Percentiles rank a stretch among this genome's conserved stretches.
Evolutionary conservation across 2,113 vertebrate genomes (phyloP).

Genomic region (Pluvianellus socialis): DNA sequence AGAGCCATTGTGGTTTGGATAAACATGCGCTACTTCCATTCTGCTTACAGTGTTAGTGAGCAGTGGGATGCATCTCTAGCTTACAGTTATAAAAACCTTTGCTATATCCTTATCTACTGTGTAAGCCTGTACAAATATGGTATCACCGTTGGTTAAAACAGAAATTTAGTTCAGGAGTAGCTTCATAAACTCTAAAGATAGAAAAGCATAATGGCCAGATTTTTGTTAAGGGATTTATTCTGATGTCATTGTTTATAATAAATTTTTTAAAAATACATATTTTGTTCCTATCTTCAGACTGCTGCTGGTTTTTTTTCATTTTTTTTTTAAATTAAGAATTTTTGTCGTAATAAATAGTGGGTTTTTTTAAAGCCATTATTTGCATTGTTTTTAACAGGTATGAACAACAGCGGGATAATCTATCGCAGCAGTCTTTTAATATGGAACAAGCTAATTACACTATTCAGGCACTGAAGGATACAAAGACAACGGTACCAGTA

Average conservation of each 20-base stretch:
- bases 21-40: not conserved
- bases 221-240: not conserved
- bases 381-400: constrained; percentile 81
- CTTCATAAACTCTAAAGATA: not conserved
- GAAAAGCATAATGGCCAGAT: not conserved
- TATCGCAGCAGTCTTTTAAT: constrained; percentile 97
- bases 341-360: not conserved
- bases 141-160: not conserved
- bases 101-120: not conserved
- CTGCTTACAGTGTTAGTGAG: not conserved
- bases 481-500: constrained; percentile 91
- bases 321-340: not conserved
- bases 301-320: not conserved
- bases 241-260: not conserved
- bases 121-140: not conserved
- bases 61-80: not conserved
- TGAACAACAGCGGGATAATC: constrained; percentile 92
- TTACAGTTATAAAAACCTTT: not conserved
- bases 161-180: not conserved
- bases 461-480: constrained; percentile 96
- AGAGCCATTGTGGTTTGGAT: not conserved
- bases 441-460: constrained; percentile 99
- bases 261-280: not conserved
- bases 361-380: not conserved
- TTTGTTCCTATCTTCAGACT: not conserved